Base-by-base conservation (phyloP, 2,888 invertebrate species). In the Archaeoteleia sp. region DNA sequence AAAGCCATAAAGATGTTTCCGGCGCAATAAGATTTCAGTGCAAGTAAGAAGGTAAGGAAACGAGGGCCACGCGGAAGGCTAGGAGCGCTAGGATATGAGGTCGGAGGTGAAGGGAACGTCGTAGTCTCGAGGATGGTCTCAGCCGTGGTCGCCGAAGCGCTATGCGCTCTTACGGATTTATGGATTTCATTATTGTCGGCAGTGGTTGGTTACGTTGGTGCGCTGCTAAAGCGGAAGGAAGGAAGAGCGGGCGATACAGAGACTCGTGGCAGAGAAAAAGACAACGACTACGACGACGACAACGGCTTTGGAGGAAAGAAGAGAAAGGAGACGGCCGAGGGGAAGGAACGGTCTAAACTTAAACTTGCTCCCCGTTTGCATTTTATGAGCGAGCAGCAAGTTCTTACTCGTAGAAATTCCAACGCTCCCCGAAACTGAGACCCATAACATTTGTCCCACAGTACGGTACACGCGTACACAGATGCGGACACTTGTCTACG, bases 171-270 rank as follows among this genome's bases (percentile, higher is more conserved):
- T 87, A 87, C 88, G 89, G 87, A 89, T 89, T 89, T 89, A 89
- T 89, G 88, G 88, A 89, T 89, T 89, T 89, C 89, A 89, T 88
- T 89, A 88, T 88, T 89, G 89, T 88, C 87, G 87, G 86, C 85
- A 85, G 87, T 87, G 88, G 88, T 88, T 87, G 88, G 88, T 87
- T 87, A 87, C 87, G 86, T 75, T 69, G 67, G 63, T 57, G 51
- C 35, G 49, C 54, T 23, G 53, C 53, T 55, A 51, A 73, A 58
- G 61, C 53, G 61, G 29, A 69, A 63, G 55, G 54, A 71, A 49
- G 70, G 43, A 51, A 60, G 67, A 48, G 60, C 43, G 5, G 20
- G 20, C 20, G 63, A 58, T 63, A 61, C 51, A 40, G 48, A 48
- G 37, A 30, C 32, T 32, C 43, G 45, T 34, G 43, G 42, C 42